Conservation (phyloP, 2,888 invertebrate genomes). For the Linnaemya tessellans region DNA sequence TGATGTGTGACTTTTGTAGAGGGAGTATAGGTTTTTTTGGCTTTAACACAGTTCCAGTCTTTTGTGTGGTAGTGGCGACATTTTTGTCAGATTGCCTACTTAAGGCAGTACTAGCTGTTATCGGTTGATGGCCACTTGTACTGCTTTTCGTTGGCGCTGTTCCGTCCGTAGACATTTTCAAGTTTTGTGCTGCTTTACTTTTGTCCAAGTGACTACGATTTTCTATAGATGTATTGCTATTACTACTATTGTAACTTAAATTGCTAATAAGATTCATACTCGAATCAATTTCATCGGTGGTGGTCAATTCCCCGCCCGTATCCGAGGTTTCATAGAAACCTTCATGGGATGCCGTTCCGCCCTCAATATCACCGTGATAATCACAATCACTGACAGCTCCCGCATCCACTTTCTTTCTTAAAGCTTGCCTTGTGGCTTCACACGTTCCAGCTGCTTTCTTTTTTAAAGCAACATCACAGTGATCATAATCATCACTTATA, state of each 20-base stretch:
- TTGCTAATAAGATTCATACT: constrained; percentile 82
- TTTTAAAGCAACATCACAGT: constrained; percentile 76
- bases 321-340: constrained; percentile 83
- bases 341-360: constrained; percentile 76
- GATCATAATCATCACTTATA: constrained; percentile 81
- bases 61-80: constrained; percentile 65
- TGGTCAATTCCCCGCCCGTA: constrained; percentile 81
- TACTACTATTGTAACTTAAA: constrained; percentile 83
- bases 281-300: constrained; percentile 79
- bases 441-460: constrained; percentile 25
- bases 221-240: constrained; percentile 82
- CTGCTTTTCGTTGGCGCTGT: constrained; percentile 26
- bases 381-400: constrained; percentile 79
- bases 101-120: constrained; percentile 72
- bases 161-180: constrained; percentile 69
- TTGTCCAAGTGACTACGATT: constrained; percentile 75
- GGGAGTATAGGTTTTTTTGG: constrained; percentile 76
- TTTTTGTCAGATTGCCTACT: constrained; percentile 70
- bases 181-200: constrained; percentile 71
- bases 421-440: constrained; percentile 1
- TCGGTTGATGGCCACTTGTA: constrained; percentile 11
- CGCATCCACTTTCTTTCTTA: not conserved
- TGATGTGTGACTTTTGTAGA: constrained; percentile 73
- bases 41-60: constrained; percentile 79
- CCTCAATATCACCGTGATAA: constrained; percentile 78